Conservation (phyloP, 2,797 vertebrate species). For the Scarus forsteni region DNA sequence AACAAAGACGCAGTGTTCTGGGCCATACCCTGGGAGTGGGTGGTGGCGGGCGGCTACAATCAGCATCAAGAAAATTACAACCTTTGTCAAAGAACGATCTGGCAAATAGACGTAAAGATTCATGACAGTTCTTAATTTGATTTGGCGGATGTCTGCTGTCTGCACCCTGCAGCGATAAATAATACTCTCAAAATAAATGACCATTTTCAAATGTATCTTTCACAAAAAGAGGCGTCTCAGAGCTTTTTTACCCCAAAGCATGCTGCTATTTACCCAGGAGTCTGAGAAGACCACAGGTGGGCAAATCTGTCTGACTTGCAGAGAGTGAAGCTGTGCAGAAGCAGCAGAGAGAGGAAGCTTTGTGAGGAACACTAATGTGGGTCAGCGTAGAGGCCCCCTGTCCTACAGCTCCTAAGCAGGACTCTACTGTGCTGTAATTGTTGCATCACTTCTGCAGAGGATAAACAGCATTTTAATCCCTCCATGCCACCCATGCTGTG, state of each 20-base stretch:
- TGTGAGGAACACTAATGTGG: conserved; percentile 56
- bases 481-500: conserved; percentile 66
- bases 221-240: conserved; percentile 61
- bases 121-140: conserved; percentile 23
- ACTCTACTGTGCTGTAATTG: conserved; percentile 42
- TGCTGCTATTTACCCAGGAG: conserved; percentile 82
- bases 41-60: conserved; percentile 41
- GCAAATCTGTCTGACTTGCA: conserved; percentile 73
- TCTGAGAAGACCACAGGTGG: conserved; percentile 83
- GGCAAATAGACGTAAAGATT: conserved; percentile 39
- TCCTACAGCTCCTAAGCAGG: conserved; percentile 20
- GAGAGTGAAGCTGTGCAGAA: conserved; percentile 65
- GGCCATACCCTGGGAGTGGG: conserved; percentile 14
- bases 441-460: conserved; percentile 35
- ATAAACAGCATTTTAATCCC: conserved; percentile 60
- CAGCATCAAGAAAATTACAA: conserved; percentile 55
- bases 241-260: conserved; percentile 66
- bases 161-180: conserved; percentile 38
- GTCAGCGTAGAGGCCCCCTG: conserved; percentile 38
- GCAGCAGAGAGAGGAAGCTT: conserved; percentile 70
- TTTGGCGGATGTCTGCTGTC: conserved; percentile 38
- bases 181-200: conserved; percentile 52
- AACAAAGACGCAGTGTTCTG: conserved; percentile 58
- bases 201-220: conserved; percentile 45
- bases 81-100: conserved; percentile 56